These are phyloP conservation scores for Clarias magur DNA, from an alignment of 2,113 vertebrate species.

Conservation along the genomic window DNA sequence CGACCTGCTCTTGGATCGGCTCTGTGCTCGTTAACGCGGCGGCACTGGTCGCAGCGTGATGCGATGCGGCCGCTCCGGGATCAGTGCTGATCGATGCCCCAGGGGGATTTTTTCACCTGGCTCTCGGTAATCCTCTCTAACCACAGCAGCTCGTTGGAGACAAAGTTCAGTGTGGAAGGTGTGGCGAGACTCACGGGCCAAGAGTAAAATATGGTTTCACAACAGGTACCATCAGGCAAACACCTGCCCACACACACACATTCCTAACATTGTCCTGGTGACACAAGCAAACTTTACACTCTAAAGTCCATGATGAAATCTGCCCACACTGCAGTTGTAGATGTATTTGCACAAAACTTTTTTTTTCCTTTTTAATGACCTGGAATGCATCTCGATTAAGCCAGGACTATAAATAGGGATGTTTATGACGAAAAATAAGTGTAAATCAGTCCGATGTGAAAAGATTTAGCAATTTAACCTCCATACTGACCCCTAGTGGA, in stretches of 20 bases:
- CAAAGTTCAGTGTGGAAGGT: constrained; percentile 40
- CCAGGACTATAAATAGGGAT: not conserved
- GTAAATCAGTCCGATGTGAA: not conserved
- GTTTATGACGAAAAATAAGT: not conserved
- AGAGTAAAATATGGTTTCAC: constrained; percentile 32
- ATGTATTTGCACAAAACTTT: not conserved
- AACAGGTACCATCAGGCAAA: constrained; percentile 49
- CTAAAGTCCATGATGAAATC: not conserved
- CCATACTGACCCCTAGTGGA: not conserved
- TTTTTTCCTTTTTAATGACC: not conserved
- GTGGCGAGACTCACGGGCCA: constrained; percentile 38
- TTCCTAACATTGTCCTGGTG: constrained; percentile 45
- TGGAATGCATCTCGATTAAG: not conserved
- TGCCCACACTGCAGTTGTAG: not conserved
- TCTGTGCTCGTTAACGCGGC: not conserved
- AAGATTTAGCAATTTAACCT: not conserved
- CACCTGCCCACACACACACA: constrained; percentile 46
- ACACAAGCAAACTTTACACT: constrained; percentile 10
- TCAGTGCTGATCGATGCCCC: not conserved
- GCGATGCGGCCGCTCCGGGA: not conserved
- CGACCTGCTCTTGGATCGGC: not conserved
- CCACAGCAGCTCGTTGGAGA: not conserved
- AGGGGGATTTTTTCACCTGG: not conserved
- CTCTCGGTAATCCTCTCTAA: constrained; percentile 7
- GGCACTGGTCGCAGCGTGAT: not conserved